Base-by-base conservation (phyloP, 2,888 invertebrate genomes). In the Odontomyia ornata region DNA sequence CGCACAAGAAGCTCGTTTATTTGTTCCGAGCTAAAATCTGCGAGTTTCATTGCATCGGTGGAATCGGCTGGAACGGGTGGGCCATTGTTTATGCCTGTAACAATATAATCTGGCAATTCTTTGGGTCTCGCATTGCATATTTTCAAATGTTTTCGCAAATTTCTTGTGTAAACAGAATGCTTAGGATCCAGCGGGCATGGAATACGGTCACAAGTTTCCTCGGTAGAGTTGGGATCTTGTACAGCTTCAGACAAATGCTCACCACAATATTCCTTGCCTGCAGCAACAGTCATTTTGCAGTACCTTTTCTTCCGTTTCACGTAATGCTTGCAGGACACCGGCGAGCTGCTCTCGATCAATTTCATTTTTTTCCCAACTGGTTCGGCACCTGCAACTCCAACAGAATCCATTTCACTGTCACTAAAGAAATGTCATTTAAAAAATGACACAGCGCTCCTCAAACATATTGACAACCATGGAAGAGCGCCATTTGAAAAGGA, bases 201-300 rank as follows among this genome's bases (percentile, higher is more conserved):
- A 79, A 94, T 89, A 76, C 94, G 88, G 7, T 71, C 60, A n/a
- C 36, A 64, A 1, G 67, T 11, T 85, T 75, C 80, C 11, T 80
- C 80, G 0, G 1, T 15, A 1, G 7, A 7, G 4, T 79, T 60
- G 75, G 80, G 80, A 27, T 81, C 81, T 27, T 78, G 79, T 11
- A 69, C 73, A 2, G 18, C 56, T 2, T 80, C 75, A 9, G 76
- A 25, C 79, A 89, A 88, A 83, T 93, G 94, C 83, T 94, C 94
- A 0, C 93, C 93, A 83, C 94, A 94, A 83, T 89, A 94, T 78
- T 89, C 86, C 23, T 89, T 89, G 0, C 91, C 92, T n/a, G 89
- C 88, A 79, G 90, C 90, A 4, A 92, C 91, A 0, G 91, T 90
- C 93, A 94, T 93, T 80, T 93, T 91, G 83, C 94, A 94, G 79